These are phyloP conservation scores for Aphis craccivora DNA, from an alignment of 1,140 invertebrate genomes.

Conservation along the genomic window DNA sequence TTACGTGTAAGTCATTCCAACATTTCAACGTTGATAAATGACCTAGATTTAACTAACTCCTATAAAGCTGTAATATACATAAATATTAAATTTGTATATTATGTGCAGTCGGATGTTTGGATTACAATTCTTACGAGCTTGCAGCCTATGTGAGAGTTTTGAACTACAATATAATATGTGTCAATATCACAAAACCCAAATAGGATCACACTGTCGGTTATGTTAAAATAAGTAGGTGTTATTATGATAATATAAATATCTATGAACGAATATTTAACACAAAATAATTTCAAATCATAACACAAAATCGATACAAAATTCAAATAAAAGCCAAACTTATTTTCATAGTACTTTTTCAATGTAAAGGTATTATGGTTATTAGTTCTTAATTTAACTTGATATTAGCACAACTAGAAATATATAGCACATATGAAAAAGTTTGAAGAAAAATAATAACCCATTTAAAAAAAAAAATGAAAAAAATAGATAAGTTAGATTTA, in stretches of 20 bases:
- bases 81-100: not conserved
- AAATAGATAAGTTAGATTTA: too few relatives aligned
- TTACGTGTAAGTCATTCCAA: not conserved
- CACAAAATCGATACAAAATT: not conserved
- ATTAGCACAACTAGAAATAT: not conserved
- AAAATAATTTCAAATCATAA: not conserved
- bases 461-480: too few relatives aligned
- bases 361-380: not conserved
- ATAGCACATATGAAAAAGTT: not conserved
- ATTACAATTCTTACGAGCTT: not conserved
- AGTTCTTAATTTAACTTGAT: not conserved
- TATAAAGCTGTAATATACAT: not conserved
- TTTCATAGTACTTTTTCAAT: not conserved
- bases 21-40: conserved; percentile 19
- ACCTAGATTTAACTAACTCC: conserved; percentile 6
- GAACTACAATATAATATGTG: not conserved
- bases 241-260: not conserved
- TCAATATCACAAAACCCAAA: not conserved
- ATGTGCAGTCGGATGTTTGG: not conserved
- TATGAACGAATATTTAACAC: not conserved
- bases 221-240: not conserved
- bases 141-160: not conserved
- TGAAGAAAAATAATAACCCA: too few relatives aligned
- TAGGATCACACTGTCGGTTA: not conserved
- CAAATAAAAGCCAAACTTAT: not conserved